Percentiles rank a stretch among this genome's conserved stretches.
Evolutionary conservation across 2,797 vertebrate genomes (phyloP).

Genomic region (Chloroceryle inda): DNA sequence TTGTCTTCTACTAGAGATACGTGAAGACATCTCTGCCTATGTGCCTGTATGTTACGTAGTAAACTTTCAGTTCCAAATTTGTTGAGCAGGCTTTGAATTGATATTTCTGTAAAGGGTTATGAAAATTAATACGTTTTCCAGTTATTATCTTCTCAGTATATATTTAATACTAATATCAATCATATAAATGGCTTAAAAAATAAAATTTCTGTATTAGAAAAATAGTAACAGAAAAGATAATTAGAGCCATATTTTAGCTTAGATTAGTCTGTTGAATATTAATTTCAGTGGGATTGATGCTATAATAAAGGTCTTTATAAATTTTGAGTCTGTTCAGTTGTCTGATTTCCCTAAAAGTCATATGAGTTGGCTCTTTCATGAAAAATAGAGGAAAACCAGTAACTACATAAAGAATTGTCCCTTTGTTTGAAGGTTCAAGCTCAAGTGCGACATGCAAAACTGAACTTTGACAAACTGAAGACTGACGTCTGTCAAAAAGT

Average conservation of each 20-base stretch:
- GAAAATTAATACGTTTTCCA: not conserved
- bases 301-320: not conserved
- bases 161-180: not conserved
- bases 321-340: not conserved
- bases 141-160: not conserved
- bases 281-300: not conserved
- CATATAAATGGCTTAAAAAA: not conserved
- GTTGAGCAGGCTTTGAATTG: not conserved
- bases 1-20: not conserved
- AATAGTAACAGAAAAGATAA: not conserved
- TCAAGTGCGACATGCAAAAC: slow-evolving; percentile 94
- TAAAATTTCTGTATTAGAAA: not conserved
- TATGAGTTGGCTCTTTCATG: not conserved
- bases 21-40: not conserved
- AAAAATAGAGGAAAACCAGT: not conserved
- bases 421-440: slow-evolving; percentile 90
- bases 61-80: not conserved
- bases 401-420: not conserved
- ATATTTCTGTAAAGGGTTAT: not conserved
- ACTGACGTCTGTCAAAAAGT: slow-evolving; percentile 98
- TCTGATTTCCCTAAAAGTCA: not conserved
- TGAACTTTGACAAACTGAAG: slow-evolving; percentile 96
- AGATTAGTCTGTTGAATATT: not conserved
- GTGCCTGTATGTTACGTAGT: not conserved
- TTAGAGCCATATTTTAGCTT: not conserved